A percentile compares a stretch with the other conserved stretches of the same genome.
These are phyloP conservation scores for Panulirus ornatus DNA, from an alignment of 1,140 invertebrate genomes.

Conservation along the genomic window DNA sequence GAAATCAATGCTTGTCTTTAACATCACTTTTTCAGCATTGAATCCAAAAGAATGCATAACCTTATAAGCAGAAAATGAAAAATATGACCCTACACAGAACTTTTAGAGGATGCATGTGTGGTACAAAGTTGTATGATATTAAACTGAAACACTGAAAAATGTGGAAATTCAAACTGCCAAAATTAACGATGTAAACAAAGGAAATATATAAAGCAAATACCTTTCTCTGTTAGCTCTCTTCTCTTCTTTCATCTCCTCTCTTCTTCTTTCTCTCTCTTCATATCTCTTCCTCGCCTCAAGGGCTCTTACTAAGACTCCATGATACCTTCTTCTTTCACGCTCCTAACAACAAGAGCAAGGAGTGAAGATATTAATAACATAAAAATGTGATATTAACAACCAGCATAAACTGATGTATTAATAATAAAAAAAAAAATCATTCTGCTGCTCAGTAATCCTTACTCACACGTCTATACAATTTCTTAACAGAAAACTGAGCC, in stretches of 20 bases:
- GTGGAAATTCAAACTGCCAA: no score
- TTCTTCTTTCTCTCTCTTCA: constrained; percentile 92
- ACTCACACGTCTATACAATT: not conserved
- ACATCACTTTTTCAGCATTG: no score
- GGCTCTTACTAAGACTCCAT: constrained; percentile 91
- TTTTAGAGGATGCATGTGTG: no score
- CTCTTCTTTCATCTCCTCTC: constrained; percentile 88
- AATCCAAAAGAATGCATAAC: no score
- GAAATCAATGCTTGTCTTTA: no score
- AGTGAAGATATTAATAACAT: not conserved
- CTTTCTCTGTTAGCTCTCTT: constrained; percentile 89
- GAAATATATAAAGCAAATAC: constrained; percentile 78
- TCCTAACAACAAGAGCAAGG: constrained; percentile 82
- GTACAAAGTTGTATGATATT: no score
- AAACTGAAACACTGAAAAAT: no score
- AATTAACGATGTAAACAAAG: no score
- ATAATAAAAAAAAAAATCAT: not conserved
- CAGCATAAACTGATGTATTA: not conserved
- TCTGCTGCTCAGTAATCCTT: not conserved
- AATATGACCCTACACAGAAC: no score
- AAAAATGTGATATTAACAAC: not conserved
- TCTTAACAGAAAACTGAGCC: constrained; percentile 56
- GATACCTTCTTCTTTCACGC: constrained; percentile 92
- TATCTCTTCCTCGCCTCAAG: constrained; percentile 89
- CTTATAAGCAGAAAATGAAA: no score